A percentile compares a stretch with the other conserved stretches of the same genome.
phyloP scores from a whole-genome alignment of 2,888 invertebrate genomes.

The Carabus problematicus region DNA sequence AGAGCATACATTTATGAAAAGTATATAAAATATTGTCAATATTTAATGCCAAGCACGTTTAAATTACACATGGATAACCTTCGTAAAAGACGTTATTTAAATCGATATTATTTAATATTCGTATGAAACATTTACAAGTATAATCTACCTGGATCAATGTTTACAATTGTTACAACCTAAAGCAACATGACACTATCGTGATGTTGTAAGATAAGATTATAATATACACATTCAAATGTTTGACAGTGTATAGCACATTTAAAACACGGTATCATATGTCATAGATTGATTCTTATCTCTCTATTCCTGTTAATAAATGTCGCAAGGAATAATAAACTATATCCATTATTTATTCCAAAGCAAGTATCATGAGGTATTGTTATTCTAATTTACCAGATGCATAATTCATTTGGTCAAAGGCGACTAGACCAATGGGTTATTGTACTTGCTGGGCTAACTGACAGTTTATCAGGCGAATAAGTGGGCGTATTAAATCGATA shows the following conservation, averaged over 20 bases:
- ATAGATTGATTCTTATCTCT: constrained; percentile 27
- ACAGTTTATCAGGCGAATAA: constrained; percentile 12
- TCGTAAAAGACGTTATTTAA: no score
- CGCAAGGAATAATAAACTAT: constrained; percentile 33
- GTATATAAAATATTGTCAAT: no score
- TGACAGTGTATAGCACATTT: constrained; percentile 7
- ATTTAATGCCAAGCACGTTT: no score
- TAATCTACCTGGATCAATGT: no score
- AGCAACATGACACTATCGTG: no score
- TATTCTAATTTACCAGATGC: constrained; percentile 34
- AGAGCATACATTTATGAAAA: no score
- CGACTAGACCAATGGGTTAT: constrained; percentile 1
- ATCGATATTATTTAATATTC: no score
- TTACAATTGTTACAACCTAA: no score
- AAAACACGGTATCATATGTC: constrained; percentile 30
- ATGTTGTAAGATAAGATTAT: no score
- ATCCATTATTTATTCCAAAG: constrained; percentile 30
- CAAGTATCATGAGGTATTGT: constrained; percentile 28
- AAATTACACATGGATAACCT: no score
- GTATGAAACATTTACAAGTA: no score
- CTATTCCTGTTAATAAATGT: constrained; percentile 38
- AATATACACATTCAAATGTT: no score
- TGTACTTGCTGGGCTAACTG: background rate
- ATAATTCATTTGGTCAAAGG: constrained; percentile 36
- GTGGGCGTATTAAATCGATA: constrained; percentile 32